These are phyloP conservation scores for Entomyzon cyanotis DNA, from an alignment of 2,113 vertebrate genomes.

Conservation along the genomic window DNA sequence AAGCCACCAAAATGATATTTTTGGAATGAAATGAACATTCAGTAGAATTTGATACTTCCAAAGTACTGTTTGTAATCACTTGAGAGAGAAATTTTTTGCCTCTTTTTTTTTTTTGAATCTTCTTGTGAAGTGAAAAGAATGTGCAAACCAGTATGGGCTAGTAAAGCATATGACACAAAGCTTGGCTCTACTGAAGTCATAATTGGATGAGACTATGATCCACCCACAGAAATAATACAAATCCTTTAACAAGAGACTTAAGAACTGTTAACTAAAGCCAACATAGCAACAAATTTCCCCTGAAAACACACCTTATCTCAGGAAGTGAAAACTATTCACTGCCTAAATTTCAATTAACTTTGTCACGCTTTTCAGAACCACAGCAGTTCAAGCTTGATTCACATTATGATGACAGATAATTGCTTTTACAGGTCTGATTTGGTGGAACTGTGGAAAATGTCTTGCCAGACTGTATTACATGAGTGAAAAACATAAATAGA, in stretches of 20 bases:
- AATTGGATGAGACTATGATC: slow-evolving; percentile 69
- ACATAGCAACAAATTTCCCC: slow-evolving; percentile 61
- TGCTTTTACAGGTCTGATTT: slow-evolving; percentile 50
- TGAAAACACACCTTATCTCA: slow-evolving; percentile 63
- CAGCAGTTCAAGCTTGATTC: slow-evolving; percentile 47
- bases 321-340: slow-evolving; percentile 52
- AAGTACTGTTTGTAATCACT: slow-evolving; percentile 27
- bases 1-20: slow-evolving; percentile 44
- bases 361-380: slow-evolving; percentile 55
- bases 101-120: not conserved
- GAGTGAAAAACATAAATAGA: slow-evolving; percentile 62
- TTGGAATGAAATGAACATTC: slow-evolving; percentile 9
- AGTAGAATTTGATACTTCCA: slow-evolving; percentile 47
- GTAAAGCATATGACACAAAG: slow-evolving; percentile 65
- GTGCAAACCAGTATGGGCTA: slow-evolving; percentile 62
- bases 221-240: slow-evolving; percentile 69
- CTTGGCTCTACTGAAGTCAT: slow-evolving; percentile 66
- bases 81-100: not conserved
- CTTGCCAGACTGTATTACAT: slow-evolving; percentile 59
- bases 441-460: slow-evolving; percentile 58
- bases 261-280: slow-evolving; percentile 64
- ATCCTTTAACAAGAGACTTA: slow-evolving; percentile 69
- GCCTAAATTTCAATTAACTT: slow-evolving; percentile 59
- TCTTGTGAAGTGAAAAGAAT: slow-evolving; percentile 59
- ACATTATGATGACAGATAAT: slow-evolving; percentile 42